Evolutionary conservation across 2,113 vertebrate species (phyloP).

Genomic region (Perca flavescens): DNA sequence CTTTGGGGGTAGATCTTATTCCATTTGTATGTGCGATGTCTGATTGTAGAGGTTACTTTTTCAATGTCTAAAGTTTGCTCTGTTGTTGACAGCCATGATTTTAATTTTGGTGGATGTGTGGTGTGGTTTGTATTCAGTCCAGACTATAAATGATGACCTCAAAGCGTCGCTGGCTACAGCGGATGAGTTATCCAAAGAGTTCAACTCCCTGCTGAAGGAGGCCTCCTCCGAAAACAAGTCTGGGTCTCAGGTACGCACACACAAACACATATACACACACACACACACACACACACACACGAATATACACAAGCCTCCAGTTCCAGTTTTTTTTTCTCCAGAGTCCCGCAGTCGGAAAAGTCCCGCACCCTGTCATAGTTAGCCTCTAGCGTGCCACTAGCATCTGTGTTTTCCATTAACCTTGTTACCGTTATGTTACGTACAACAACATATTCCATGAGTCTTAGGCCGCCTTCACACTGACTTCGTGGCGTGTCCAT

Average conservation of each 20-base stretch:
- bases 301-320: background rate
- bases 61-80: no score
- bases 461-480: no score
- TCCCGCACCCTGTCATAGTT: background rate
- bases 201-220: conserved; percentile 80
- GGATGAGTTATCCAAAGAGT: conserved; percentile 84
- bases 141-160: conserved; percentile 81
- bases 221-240: conserved; percentile 41
- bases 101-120: no score
- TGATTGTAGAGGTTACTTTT: no score
- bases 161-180: conserved; percentile 83
- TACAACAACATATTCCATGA: background rate
- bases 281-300: background rate
- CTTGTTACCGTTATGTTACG: background rate
- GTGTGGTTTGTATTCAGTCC: conserved; percentile 74
- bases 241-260: conserved; percentile 58
- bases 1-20: no score
- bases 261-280: background rate
- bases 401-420: background rate
- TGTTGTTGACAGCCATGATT: no score
- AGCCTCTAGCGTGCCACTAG: background rate
- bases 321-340: background rate
- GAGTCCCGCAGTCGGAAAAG: background rate
- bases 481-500: no score
- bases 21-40: no score